Base-by-base conservation (phyloP, 2,113 vertebrate species). In the Gallinago undulata region DNA sequence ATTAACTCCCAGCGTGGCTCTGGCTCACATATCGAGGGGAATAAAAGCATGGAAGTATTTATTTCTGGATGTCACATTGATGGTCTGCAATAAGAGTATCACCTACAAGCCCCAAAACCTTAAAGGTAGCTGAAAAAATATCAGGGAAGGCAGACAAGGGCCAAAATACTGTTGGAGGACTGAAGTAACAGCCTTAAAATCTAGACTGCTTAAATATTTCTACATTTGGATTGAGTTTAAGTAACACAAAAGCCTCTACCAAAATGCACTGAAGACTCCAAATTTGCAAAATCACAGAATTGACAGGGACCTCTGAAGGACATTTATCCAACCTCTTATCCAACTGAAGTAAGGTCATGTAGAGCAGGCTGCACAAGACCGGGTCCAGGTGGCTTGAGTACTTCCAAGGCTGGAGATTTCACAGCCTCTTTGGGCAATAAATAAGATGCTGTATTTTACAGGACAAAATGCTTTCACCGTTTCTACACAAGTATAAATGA, bases 1-100 rank as follows among this genome's bases (percentile, higher is more conserved):
- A 8, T 70, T 76, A 88, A 86, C 14, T 80, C 24, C 14, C 19
- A 80, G 28, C 0, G 0, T 35, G 21, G 21, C 30, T 76, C 51
- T 84, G 21, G 19, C 7, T 88, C 30, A 64, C 15, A 28, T 35
- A 77, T 11, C 0, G 0, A 81, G 12, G 10, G 8, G 24, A 84
- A 75, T n/a, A 60, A 75, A 87, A 78, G 33, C 11, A 64, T 7
- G 0, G 7, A 83, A 68, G 22, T 31, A 11, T 24, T 67, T 56
- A 37, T 60, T 85, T 78, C 57, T 87, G 21, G 10, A 74, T 84
- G 19, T 60, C 43, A n/a, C 45, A 91, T 0, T 59, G 60, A 80
- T 51, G 31, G 19, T 57, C 41, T 55, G 45, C 45, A 90, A 10
- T 25, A 76, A 37, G 13, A 64, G 13, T 43, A 89, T 23, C 28